phyloP scores from a whole-genome alignment of 2,113 vertebrate genomes.

The Pelusios castaneus region DNA sequence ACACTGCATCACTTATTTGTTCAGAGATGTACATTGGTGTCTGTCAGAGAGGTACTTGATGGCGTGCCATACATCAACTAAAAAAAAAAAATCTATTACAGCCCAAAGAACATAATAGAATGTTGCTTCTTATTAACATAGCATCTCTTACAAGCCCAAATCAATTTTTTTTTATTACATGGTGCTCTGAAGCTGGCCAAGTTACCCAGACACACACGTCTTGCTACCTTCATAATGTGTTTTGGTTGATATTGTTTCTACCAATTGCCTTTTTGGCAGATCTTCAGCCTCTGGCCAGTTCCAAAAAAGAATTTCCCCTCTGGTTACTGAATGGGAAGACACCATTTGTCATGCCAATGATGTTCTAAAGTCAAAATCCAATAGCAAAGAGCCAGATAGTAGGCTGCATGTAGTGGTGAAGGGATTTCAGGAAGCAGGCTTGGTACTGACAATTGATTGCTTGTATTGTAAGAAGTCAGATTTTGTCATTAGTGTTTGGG shows the following conservation, averaged over 20 bases:
- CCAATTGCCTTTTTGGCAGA: neutral
- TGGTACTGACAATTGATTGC: neutral
- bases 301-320: neutral
- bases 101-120: neutral
- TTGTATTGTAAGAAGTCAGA: neutral
- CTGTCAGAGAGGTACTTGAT: neutral
- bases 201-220: too few relatives aligned
- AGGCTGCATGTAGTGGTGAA: neutral
- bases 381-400: neutral
- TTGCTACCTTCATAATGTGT: neutral
- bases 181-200: too few relatives aligned
- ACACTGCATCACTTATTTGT: neutral
- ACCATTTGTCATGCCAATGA: neutral
- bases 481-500: neutral
- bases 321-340: neutral
- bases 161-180: too few relatives aligned
- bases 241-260: neutral
- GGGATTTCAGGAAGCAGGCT: neutral
- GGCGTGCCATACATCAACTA: neutral
- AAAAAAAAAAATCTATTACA: neutral
- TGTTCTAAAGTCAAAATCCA: neutral
- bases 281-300: neutral
- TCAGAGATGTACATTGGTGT: neutral
- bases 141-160: too few relatives aligned
- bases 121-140: neutral